Evolutionary conservation across 2,888 invertebrate species (phyloP).

Genomic region (Gibbula magus): DNA sequence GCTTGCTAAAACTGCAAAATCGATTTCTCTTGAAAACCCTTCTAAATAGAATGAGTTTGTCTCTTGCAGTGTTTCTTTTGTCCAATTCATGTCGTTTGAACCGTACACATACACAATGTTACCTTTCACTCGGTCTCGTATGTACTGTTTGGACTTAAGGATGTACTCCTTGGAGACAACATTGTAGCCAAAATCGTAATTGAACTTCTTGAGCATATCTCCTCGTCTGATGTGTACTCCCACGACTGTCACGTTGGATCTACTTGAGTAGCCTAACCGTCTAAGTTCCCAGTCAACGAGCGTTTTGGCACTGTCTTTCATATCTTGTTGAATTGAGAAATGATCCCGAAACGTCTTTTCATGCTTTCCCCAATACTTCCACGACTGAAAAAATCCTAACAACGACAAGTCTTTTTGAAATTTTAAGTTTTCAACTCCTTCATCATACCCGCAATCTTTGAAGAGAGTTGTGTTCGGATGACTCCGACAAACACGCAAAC

Average conservation of each 20-base stretch:
- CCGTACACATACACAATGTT: conserved; percentile 24
- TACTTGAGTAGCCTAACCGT: background rate
- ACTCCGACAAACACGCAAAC: too few species aligned
- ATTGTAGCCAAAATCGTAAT: conserved; percentile 29
- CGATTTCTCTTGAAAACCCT: conserved; percentile 10
- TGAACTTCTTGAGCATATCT: background rate
- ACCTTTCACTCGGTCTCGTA: background rate
- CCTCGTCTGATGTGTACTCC: too few species aligned
- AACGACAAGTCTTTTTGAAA: too few species aligned
- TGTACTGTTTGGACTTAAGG: conserved; percentile 19
- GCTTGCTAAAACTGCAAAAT: conserved; percentile 18
- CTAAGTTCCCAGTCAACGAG: too few species aligned
- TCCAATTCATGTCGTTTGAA: conserved; percentile 28
- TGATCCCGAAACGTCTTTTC: conserved; percentile 10
- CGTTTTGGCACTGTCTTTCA: too few species aligned
- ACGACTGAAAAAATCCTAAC: conserved; percentile 27
- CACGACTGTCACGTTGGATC: background rate
- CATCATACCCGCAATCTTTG: too few species aligned
- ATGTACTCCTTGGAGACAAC: conserved; percentile 17
- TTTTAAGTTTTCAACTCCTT: too few species aligned
- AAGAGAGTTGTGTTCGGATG: too few species aligned
- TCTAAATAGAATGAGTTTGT: background rate
- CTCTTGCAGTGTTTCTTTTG: background rate
- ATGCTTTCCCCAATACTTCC: conserved; percentile 19
- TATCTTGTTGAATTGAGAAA: conserved; percentile 10